phyloP scores from a whole-genome alignment of 2,113 vertebrate species.

The Chauna torquata region DNA sequence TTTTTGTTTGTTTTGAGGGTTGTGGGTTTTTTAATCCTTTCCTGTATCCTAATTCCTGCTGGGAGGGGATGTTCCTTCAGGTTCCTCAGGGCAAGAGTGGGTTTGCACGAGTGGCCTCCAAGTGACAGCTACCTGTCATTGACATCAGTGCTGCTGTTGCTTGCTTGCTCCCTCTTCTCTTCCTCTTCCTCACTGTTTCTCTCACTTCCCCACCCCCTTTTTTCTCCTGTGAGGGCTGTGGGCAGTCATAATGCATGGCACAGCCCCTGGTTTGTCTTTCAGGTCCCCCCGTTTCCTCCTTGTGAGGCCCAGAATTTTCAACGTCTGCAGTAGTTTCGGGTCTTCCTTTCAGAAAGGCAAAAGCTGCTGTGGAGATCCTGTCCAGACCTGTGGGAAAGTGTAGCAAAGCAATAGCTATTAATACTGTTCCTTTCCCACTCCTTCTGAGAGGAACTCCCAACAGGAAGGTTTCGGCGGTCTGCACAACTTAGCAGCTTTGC shows the following conservation, averaged over 20 bases:
- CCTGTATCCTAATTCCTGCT: constrained; percentile 69
- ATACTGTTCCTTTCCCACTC: constrained; percentile 78
- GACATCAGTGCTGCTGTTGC: neutral
- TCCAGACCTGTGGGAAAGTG: constrained; percentile 82
- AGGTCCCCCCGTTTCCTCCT: constrained; percentile 70
- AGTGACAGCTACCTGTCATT: neutral
- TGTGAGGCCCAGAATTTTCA: constrained; percentile 63
- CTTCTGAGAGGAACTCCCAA: constrained; percentile 80
- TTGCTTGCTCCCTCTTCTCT: neutral
- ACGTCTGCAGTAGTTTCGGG: constrained; percentile 55
- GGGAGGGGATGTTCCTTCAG: constrained; percentile 54
- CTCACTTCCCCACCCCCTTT: neutral
- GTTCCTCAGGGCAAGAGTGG: neutral
- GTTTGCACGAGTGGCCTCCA: constrained; percentile 29
- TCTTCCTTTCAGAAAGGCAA: constrained; percentile 74
- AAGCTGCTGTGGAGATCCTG: constrained; percentile 76
- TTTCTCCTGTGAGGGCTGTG: neutral
- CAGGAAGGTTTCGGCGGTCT: constrained; percentile 79
- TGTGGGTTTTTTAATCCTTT: constrained; percentile 62
- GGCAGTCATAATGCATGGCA: constrained; percentile 18
- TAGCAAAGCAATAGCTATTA: constrained; percentile 74
- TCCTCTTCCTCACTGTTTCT: neutral
- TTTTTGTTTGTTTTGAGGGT: constrained; percentile 36
- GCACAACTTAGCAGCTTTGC: constrained; percentile 44
- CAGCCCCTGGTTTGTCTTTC: constrained; percentile 39